Evolutionary conservation across 2,113 vertebrate species (phyloP), one percentile per base, ranked within the genome.

Genomic region (Papio anubis): DNA sequence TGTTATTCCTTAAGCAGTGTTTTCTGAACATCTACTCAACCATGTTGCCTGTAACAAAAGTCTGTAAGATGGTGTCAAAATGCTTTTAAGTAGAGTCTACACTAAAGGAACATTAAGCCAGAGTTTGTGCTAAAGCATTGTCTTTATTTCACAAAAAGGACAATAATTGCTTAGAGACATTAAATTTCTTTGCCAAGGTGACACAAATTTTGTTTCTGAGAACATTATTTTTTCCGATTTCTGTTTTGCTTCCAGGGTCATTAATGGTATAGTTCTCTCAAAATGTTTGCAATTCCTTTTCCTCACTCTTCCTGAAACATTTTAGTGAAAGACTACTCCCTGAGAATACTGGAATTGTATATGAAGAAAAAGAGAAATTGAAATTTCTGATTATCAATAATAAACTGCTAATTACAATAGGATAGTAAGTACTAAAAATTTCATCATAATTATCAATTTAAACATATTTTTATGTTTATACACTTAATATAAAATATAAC

Each of bases 361-460:
- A 10, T 81, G 40, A 95, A 86, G 55, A 83, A 35, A 70, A 68
- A 80, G 12, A 90, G 16, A 50, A 64, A 50, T 57, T 92, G 32
- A 64, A 81, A 84, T 40, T 84, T 84, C 32, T 83, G 57, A 73
- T 92, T 75, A 92, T 92, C 35, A 88, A 10, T 84, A 92, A 88
- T 38, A 89, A 96, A 79, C 38, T 94, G 27, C 13, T 93, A 82
- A 96, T 79, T 84, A 43, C 3, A 84, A 86, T 12, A 75, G 55
- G 38, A 75, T 68, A 86, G 55, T 18, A 90, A 57, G 16, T 48
- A 80, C 52, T 75, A 78, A 79, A 73, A 48, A 57, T 84, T 52
- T 90, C 55, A 57, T n/a, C 43, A 83, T 21, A 43, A 61, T 79
- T 88, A 88, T 80, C 8, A 4, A 79, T 83, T 84, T 79, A 79